Conservation (phyloP, 2,797 vertebrate species). For the Anguilla anguilla region DNA sequence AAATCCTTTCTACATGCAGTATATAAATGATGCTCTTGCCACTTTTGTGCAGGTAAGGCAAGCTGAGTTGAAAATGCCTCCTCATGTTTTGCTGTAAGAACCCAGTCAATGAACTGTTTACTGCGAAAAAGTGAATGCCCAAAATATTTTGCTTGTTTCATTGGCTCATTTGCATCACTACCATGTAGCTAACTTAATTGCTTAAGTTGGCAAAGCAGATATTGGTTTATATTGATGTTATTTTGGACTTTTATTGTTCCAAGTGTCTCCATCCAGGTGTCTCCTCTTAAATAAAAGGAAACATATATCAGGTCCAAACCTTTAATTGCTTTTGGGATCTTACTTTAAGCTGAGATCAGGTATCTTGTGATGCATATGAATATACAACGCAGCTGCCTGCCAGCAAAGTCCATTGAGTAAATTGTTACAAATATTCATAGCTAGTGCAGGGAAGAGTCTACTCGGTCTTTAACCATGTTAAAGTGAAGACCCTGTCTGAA, state of each 20-base stretch:
- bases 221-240: background rate
- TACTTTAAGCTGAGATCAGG: background rate
- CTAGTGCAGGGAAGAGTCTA: background rate
- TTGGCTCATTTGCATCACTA: background rate
- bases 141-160: background rate
- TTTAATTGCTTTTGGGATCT: background rate
- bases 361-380: background rate
- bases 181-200: background rate
- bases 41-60: no score
- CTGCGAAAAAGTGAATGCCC: background rate
- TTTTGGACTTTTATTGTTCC: background rate
- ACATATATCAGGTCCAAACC: background rate
- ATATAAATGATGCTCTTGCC: no score
- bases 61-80: background rate
- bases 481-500: background rate
- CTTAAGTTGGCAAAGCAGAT: background rate
- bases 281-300: background rate
- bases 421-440: background rate
- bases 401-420: background rate
- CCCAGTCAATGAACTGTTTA: background rate
- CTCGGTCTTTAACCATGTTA: background rate
- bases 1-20: no score
- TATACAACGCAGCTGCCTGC: background rate
- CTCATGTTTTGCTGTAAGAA: background rate
- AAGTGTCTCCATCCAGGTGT: background rate